A percentile compares a stretch with the other conserved stretches of the same genome.
phyloP scores from a whole-genome alignment of 2,113 vertebrate species.

The Indri indri region DNA sequence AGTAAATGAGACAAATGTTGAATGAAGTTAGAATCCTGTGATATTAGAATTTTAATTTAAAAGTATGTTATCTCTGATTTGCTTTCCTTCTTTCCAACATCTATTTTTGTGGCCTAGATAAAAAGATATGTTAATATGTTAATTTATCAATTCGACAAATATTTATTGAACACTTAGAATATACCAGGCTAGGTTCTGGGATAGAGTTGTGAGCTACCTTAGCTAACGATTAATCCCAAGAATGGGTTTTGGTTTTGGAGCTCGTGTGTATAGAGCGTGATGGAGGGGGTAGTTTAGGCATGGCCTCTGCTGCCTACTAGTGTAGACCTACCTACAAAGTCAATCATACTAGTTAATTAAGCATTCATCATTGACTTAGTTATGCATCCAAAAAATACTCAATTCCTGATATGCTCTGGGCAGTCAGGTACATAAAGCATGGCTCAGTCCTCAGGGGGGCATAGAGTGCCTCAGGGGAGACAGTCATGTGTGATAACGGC shows the following conservation, averaged over 20 bases:
- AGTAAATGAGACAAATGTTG: background rate
- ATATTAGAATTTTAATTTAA: background rate
- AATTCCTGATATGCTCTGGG: background rate
- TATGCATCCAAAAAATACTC: background rate
- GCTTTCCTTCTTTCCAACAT: background rate
- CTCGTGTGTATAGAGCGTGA: background rate
- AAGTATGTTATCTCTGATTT: background rate
- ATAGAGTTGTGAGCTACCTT: background rate
- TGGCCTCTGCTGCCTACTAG: background rate
- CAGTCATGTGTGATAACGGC: background rate
- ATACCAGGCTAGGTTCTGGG: background rate
- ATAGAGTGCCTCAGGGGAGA: background rate
- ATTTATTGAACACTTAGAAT: background rate
- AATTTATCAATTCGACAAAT: background rate
- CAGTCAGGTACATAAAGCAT: background rate
- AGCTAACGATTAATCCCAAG: background rate
- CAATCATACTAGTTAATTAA: background rate
- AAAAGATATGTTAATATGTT: background rate
- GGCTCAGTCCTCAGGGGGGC: background rate
- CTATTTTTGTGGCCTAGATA: background rate
- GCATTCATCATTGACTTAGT: background rate
- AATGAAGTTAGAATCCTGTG: background rate
- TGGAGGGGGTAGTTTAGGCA: background rate
- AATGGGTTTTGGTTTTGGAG: background rate
- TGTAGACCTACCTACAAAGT: too few species aligned